These are phyloP conservation scores for Xylocampa areola DNA, from an alignment of 2,888 invertebrate species.

Conservation along the genomic window DNA sequence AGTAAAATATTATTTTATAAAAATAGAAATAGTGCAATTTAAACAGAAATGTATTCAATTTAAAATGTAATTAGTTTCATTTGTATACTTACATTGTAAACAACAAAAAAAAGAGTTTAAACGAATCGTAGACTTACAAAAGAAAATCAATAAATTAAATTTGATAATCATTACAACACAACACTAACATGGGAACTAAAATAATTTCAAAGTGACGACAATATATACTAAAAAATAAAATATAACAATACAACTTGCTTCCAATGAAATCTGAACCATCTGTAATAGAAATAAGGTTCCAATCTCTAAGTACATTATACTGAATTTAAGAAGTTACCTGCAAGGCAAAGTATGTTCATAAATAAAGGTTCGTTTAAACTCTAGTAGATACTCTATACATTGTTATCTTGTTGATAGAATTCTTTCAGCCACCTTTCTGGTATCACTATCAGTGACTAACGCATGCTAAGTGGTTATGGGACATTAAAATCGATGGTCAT, in stretches of 20 bases:
- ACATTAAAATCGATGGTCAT: conserved; percentile 34
- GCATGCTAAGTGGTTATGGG: conserved; percentile 61
- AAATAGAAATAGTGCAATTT: conserved; percentile 31
- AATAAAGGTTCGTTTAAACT: conserved; percentile 31
- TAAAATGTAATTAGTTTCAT: neutral
- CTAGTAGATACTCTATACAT: neutral
- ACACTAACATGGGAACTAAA: too few relatives aligned
- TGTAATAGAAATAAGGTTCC: too few relatives aligned
- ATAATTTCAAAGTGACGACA: too few relatives aligned
- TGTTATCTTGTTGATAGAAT: conserved; percentile 9
- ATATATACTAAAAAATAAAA: too few relatives aligned
- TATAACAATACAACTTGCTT: too few relatives aligned
- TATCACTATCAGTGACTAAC: conserved; percentile 54
- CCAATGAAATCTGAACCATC: too few relatives aligned
- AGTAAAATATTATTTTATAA: conserved; percentile 5
- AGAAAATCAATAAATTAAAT: too few relatives aligned
- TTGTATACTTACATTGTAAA: neutral
- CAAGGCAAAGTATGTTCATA: too few relatives aligned
- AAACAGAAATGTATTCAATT: conserved; percentile 9
- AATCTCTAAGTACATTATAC: too few relatives aligned
- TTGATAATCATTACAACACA: too few relatives aligned
- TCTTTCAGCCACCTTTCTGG: conserved; percentile 22
- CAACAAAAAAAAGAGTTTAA: conserved; percentile 27
- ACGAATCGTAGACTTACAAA: conserved; percentile 11
- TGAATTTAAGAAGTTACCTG: too few relatives aligned